Conservation (phyloP, 2,113 vertebrate species). For the Candoia aspera region DNA sequence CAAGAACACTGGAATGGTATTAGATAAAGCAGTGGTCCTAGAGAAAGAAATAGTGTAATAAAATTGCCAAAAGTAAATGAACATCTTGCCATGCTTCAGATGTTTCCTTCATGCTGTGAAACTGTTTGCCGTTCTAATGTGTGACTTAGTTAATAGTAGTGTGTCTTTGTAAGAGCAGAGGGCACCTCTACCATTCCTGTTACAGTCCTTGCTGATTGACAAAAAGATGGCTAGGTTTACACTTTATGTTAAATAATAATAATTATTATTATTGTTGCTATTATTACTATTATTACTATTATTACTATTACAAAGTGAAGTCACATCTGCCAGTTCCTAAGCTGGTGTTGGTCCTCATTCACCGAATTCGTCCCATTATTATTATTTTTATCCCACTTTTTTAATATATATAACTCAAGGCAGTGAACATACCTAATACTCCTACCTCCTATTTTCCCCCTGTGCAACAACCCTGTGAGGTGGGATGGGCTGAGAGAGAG, state of each 20-base stretch:
- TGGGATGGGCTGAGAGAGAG: background rate
- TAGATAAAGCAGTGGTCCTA: background rate
- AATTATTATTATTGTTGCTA: too few relatives aligned
- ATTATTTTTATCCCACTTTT: background rate
- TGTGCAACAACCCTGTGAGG: background rate
- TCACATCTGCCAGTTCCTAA: too few relatives aligned
- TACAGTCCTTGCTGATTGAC: too few relatives aligned
- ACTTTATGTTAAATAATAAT: background rate
- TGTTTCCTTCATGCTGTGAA: constrained; percentile 3
- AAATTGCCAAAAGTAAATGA: background rate
- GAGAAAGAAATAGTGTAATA: background rate
- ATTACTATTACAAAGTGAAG: too few relatives aligned
- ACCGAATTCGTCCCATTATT: too few relatives aligned
- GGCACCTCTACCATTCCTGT: background rate
- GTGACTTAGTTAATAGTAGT: background rate
- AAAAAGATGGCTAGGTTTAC: background rate
- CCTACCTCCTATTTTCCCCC: background rate
- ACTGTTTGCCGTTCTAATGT: background rate
- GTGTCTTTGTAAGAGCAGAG: background rate
- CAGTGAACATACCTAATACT: background rate
- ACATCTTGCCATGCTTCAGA: background rate
- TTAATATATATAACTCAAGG: background rate
- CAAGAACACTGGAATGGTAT: background rate
- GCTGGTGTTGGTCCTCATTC: too few relatives aligned
- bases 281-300: too few relatives aligned